Percentiles rank a stretch among this genome's conserved stretches.
These are phyloP conservation scores for Prunella himalayana DNA, from an alignment of 2,113 vertebrate species.

Conservation along the genomic window DNA sequence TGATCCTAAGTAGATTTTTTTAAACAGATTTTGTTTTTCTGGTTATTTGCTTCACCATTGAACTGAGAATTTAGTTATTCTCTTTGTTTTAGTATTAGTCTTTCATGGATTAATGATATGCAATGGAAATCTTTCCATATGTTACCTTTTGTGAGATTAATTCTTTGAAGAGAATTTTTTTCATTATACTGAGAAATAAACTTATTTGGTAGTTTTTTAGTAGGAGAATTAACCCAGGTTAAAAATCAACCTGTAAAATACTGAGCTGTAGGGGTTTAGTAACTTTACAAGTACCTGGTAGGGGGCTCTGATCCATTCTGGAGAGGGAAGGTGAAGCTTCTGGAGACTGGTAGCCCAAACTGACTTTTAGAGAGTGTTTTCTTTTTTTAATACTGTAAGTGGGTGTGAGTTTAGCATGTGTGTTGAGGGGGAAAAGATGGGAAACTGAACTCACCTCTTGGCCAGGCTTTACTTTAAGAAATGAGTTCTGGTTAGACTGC, in stretches of 20 bases:
- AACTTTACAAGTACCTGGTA: not conserved
- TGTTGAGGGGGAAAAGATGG: not conserved
- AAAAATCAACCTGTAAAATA: not conserved
- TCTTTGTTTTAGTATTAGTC: not conserved
- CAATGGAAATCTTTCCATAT: not conserved
- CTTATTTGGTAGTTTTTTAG: not conserved
- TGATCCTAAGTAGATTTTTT: not conserved
- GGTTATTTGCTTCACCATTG: not conserved
- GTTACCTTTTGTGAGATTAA: not conserved
- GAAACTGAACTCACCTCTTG: not conserved
- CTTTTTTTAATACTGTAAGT: not conserved
- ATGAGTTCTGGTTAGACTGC: not conserved
- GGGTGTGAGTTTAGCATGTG: not conserved
- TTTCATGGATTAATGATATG: not conserved
- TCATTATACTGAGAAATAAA: not conserved
- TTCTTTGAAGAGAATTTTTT: not conserved
- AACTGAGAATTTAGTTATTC: not conserved
- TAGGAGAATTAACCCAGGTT: not conserved
- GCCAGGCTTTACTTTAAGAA: not conserved
- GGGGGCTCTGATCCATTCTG: not conserved
- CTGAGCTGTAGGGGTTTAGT: not conserved
- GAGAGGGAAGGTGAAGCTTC: not conserved
- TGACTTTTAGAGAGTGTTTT: not conserved
- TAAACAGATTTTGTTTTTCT: not conserved
- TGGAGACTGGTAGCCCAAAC: not conserved